Base-by-base conservation (phyloP, 2,888 invertebrate species). In the Diaperis boleti region DNA sequence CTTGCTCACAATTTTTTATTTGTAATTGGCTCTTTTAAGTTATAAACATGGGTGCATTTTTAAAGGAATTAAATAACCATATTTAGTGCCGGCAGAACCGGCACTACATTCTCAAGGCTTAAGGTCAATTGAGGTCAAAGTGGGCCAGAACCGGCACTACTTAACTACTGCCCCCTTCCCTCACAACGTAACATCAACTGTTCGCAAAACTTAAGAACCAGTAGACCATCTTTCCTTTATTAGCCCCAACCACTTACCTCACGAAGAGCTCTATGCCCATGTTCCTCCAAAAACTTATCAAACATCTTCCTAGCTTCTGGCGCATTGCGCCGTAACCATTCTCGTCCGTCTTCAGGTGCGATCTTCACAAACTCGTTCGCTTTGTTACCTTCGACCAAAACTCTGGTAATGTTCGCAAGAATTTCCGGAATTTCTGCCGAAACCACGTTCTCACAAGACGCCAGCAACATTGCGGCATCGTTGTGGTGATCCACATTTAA, bases 231-330 rank as follows among this genome's bases (percentile, higher is more conserved):
- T n/a, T n/a, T n/a, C n/a, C n/a, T n/a, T n/a, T n/a, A n/a, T n/a
- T n/a, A n/a, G n/a, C n/a, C n/a, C n/a, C n/a, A n/a, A n/a, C 1
- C 8, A 26, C 26, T 67, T 76, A 88, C 88, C 82, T 90, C 90
- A 79, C 86, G 86, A 41, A 87, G 79, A 59, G 85, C 83, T 67
- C 94, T 84, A 78, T 92, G 90, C 0, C 93, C 93, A 72, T 93
- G 91, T 49, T 84, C 82, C 10, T 85, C 77, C 56, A 94, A 79
- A 75, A 94, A 92, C 2, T 80, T 73, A 0, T 81, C 74, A 15
- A 90, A 85, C 45, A 85, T 80, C 1, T 79, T 69, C 39, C 83
- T 78, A 6, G 77, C 79, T 11, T 79, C 74, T 0, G 85, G 83
- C 47, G 84, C 81, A 67, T 88, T 84, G 0, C 75, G 70, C 69